Evolutionary conservation across 2,888 invertebrate species (phyloP), one percentile per base, ranked within the genome.

Genomic region (Cantharis rufa): DNA sequence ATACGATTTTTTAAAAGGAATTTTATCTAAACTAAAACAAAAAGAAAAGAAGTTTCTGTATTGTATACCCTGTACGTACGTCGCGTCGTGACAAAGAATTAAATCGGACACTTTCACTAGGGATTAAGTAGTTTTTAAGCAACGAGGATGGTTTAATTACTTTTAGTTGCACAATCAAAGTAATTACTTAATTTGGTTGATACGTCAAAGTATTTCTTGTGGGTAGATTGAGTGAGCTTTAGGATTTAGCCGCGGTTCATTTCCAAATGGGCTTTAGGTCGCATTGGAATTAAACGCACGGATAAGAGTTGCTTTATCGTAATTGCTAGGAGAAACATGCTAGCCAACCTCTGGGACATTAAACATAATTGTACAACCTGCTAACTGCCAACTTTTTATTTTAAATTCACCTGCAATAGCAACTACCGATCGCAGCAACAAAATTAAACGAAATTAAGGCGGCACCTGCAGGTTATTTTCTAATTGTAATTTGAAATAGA

Each of bases 271-370:
- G 72, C 71, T 78, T 76, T 75, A 66, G 64, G 75, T 75, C 73
- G 77, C 75, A 77, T 76, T 72, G 77, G 79, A 78, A 79, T 80
- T 80, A 80, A 76, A 78, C 72, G 72, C 79, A 73, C 71, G 78
- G 80, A 80, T 80, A 80, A 79, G 77, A 80, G 78, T 78, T 76
- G 81, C 79, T 81, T 79, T 81, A 81, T 79, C 78, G 79, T 79
- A 81, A 81, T 81, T 81, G 80, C 79, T 27, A 71, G 15, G 72
- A 70, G 70, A 69, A 16, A 21, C 18, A 66, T 66, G n/a, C 48
- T 21, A 66, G 64, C 27, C 16, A 71, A 32, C 15, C 62, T 32
- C 71, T 69, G 63, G 63, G 63, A 62, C 71, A 75, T 78, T 75
- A 78, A 66, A 71, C 66, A 70, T 74, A 74, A 77, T 77, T 71